Evolutionary conservation across 2,888 invertebrate species (phyloP).

Genomic region (Abrostola tripartita): DNA sequence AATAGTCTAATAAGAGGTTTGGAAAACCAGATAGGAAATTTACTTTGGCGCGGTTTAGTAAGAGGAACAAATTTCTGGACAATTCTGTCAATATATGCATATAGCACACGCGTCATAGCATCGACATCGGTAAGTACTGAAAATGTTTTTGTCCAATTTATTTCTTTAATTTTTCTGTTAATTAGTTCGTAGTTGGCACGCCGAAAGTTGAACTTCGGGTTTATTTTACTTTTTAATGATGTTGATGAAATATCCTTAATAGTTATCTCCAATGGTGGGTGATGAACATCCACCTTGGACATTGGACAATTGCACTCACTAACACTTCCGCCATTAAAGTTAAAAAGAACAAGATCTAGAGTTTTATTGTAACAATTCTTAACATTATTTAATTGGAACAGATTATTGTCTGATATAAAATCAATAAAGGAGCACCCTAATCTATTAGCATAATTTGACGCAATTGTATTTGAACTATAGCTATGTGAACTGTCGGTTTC

Average conservation of each 20-base stretch:
- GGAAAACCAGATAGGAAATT: not conserved
- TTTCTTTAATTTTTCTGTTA: not conserved
- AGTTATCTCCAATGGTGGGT: not conserved
- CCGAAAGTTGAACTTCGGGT: not conserved
- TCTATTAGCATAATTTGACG: not conserved
- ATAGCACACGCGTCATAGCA: slow-evolving; percentile 5
- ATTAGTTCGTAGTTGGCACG: not conserved
- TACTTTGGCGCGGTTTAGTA: not conserved
- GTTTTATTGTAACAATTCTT: not conserved
- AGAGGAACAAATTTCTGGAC: not conserved
- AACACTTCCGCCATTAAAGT: not conserved
- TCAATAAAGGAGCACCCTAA: slow-evolving; percentile 5
- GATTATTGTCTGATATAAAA: not conserved
- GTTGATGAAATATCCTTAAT: not conserved
- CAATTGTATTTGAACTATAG: not conserved
- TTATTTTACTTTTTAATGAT: not conserved
- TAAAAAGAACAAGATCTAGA: slow-evolving; percentile 8
- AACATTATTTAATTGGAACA: slow-evolving; percentile 1
- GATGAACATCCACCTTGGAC: slow-evolving; percentile 4
- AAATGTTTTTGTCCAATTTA: not conserved
- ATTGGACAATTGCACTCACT: not conserved
- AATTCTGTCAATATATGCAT: not conserved
- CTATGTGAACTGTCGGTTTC: not conserved
- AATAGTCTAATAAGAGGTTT: not conserved
- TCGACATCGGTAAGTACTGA: not conserved